Evolutionary conservation across 2,113 vertebrate genomes (phyloP), one percentile per base, ranked within the genome.

Genomic region (Tachysurus vachellii): DNA sequence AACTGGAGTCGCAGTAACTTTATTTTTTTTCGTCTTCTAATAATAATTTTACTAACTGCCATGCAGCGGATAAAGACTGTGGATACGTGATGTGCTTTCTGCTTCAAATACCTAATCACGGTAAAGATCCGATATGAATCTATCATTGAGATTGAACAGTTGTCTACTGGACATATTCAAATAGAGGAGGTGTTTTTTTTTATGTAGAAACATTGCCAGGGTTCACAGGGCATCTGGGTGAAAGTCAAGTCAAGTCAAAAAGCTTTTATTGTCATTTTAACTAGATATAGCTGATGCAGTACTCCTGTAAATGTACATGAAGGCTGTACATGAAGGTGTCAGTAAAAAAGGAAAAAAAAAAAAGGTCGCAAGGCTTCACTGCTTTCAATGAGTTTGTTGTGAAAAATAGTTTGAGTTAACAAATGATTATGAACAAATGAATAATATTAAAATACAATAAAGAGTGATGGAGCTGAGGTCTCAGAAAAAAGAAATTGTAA

Each of bases 1-100:
- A 86, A 86, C 31, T 82, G 77, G 64, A 86, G 77, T 28, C 36
- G 10, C 17, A 50, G 79, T 57, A 54, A 59, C 53, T 47, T 75
- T 44, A 12, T 44, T 23, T 47, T 26, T 26, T 77, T 53, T 54
- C 36, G 1, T n/a, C 19, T 85, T n/a, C 10, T 28, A 17, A 5
- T 28, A 28, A 64, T 77, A 62, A 36, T 36, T 17, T 36, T 36
- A 36, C 26, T 66, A 62, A 50, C 7, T 26, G 11, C 10, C 76
- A 16, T 13, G 31, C 54, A 14, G 26, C 56, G 10, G 64, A 28
- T 44, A 16, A 73, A 26, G 53, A 12, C 26, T 31, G n/a, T 31
- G 64, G 16, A 53, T 83, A 26, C 23, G 23, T 83, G 44, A 68
- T 68, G 44, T 54, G 68, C 11, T 11, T 68, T 68, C 64, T n/a